Evolutionary conservation across 1,140 invertebrate genomes (phyloP).

Genomic region (Drosophila ironensis): DNA sequence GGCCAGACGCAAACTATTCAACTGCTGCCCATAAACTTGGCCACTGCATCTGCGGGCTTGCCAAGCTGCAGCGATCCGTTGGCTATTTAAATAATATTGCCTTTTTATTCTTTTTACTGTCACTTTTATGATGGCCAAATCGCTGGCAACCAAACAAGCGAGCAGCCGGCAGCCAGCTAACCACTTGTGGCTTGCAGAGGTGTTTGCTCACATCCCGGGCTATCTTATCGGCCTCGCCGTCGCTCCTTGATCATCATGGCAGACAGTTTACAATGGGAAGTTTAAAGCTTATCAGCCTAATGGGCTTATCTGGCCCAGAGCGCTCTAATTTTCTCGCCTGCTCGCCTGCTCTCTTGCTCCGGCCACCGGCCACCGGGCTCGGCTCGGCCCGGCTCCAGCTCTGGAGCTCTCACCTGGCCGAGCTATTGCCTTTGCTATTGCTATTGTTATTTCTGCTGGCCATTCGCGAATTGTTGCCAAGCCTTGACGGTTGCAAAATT

Average conservation of each 20-base stretch:
- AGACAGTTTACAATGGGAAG: slow-evolving; percentile 29
- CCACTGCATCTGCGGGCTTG: slow-evolving; percentile 18
- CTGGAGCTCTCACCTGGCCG: slow-evolving; percentile 2
- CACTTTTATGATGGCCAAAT: slow-evolving; percentile 10
- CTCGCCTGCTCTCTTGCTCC: slow-evolving; percentile 18
- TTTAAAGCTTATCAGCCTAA: slow-evolving; percentile 48
- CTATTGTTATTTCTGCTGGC: slow-evolving; percentile 3
- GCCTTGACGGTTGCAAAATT: slow-evolving; percentile 71
- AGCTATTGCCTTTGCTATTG: neutral
- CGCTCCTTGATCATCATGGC: slow-evolving; percentile 3
- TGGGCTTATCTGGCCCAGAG: slow-evolving; percentile 21
- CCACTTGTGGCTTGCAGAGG: slow-evolving; percentile 4
- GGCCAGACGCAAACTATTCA: slow-evolving; percentile 26
- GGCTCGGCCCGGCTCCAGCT: slow-evolving; percentile 34
- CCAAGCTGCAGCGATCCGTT: slow-evolving; percentile 8
- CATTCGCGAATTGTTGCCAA: slow-evolving; percentile 73
- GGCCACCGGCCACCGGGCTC: slow-evolving; percentile 1
- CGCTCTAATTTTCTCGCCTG: neutral
- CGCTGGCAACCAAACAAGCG: too few species aligned
- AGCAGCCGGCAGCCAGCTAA: too few species aligned
- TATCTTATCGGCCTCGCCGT: slow-evolving; percentile 33
- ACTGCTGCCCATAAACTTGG: slow-evolving; percentile 27
- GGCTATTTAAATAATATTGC: slow-evolving; percentile 9
- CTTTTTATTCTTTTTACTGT: neutral
- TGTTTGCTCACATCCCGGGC: slow-evolving; percentile 26